phyloP scores from a whole-genome alignment of 2,888 invertebrate genomes.

The Zhengitettix transpicula region DNA sequence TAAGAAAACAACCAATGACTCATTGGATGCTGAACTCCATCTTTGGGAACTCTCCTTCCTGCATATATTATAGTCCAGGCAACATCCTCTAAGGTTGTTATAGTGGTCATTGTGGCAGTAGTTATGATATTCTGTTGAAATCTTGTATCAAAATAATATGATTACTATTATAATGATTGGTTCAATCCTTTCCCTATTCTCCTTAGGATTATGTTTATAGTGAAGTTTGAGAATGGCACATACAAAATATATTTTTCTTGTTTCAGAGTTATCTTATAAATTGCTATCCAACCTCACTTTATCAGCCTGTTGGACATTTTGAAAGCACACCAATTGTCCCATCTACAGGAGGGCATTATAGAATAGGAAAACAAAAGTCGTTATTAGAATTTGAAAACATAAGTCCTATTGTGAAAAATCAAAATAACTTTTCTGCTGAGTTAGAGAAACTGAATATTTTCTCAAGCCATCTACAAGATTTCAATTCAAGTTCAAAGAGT shows the following conservation, averaged over 20 bases:
- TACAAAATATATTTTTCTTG: not conserved
- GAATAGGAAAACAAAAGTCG: not conserved
- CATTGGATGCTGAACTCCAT: no score
- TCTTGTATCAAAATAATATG: no score
- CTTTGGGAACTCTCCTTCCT: no score
- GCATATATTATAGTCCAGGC: no score
- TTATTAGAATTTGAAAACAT: not conserved
- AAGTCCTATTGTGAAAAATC: slow-evolving; percentile 5
- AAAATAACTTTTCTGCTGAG: not conserved
- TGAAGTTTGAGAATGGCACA: not conserved
- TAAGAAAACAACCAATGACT: no score
- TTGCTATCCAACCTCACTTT: not conserved
- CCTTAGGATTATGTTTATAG: not conserved
- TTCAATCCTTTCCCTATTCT: not conserved
- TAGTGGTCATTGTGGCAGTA: no score
- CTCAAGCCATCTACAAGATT: no score
- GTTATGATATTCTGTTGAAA: no score
- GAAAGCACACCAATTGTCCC: slow-evolving; percentile 7
- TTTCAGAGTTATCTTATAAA: not conserved
- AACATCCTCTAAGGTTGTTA: no score
- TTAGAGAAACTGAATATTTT: not conserved
- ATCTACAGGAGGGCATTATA: not conserved
- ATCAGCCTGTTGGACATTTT: slow-evolving; percentile 1
- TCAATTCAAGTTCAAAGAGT: not conserved
- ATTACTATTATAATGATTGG: no score